Base-by-base conservation (phyloP, 1,140 invertebrate species). In the Drosophila albomicans region DNA sequence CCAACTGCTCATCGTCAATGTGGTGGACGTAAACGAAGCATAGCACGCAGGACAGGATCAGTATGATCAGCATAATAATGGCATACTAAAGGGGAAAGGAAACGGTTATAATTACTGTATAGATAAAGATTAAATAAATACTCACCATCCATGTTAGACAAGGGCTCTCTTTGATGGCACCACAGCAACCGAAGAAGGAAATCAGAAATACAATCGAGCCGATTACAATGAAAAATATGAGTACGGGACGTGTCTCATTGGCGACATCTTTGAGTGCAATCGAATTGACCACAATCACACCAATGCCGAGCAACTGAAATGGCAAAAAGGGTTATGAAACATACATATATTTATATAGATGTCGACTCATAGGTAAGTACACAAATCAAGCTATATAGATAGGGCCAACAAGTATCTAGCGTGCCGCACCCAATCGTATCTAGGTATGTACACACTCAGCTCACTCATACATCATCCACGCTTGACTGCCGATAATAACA, bases 161-260 rank as follows among this genome's bases (percentile, higher is more conserved):
- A 68, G 95, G 94, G 86, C 94, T 97, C 88, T 97, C 96, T 73
- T 95, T 94, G 54, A 97, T 95, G 1, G 96, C 96, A 13, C 96
- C 96, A 79, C 96, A 97, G 91, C 96, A 97, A 78, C 97, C 97
- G 81, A 97, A 95, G 93, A 97, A 97, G 1, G 96, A 86, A 5
- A 81, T 62, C 3, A 89, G 25, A 32, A 91, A 87, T 7, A 79
- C 74, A 15, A 90, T 43, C 5, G 73, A 72, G 0, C 82, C 82
- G 3, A 90, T 54, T 0, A 82, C 74, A 11, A 91, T 87, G 16
- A 95, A 74, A 95, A 95, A 28, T 46, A 79, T 73, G 3, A 76
- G 28, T 13, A 87, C 13, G 20, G 64, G 38, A 7, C 66, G 67
- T 13, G 49, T 32, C 5, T 87, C 72, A 0, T 51, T 4, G 28